Base-by-base conservation (phyloP, 2,113 vertebrate species). In the Semicossyphus pulcher region DNA sequence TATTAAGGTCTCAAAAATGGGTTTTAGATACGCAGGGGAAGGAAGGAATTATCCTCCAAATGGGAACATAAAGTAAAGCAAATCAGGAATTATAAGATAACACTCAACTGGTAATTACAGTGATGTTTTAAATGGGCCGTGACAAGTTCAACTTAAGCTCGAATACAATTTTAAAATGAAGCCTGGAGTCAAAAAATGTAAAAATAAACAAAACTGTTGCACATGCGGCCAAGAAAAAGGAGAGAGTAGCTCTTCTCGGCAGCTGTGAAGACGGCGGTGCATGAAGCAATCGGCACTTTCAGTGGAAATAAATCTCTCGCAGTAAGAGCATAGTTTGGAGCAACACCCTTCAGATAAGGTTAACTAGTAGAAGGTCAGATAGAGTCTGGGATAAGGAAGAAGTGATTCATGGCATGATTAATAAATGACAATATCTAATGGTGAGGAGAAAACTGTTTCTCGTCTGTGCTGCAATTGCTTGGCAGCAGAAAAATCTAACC, bases 1-100 rank as follows among this genome's bases (percentile, higher is more conserved):
- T 0, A 72, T 74, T 78, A 80, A 49, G 26, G 64, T 49, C 54
- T 80, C 28, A 72, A 14, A 42, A 21, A 29, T 45, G 20, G 21
- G 28, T n/a, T n/a, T n/a, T n/a, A n/a, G n/a, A n/a, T n/a, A n/a
- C n/a, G n/a, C n/a, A n/a, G 48, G 5, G 29, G 39, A 65, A 26
- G 21, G n/a, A 14, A 10, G 53, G 48, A 58, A 41, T 72, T 53
- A 68, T 5, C 48, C n/a, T 52, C 28, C 23, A 12, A 39, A 9
- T 8, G 3, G 21, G n/a, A 56, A 60, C 25, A 36, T 31, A 25
- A 45, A 51, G 21, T 18, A 21, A 29, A 3, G 36, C 53, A 41
- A 34, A 56, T 21, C n/a, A 9, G 10, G 7, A 39, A 14, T 28
- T 36, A 34, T 21, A 1, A 21, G n/a, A 45, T 34, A 15, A 7